Percentiles rank a stretch among this genome's conserved stretches.
Evolutionary conservation across 2,797 vertebrate genomes (phyloP).

Genomic region (Xenentodon cancila): DNA sequence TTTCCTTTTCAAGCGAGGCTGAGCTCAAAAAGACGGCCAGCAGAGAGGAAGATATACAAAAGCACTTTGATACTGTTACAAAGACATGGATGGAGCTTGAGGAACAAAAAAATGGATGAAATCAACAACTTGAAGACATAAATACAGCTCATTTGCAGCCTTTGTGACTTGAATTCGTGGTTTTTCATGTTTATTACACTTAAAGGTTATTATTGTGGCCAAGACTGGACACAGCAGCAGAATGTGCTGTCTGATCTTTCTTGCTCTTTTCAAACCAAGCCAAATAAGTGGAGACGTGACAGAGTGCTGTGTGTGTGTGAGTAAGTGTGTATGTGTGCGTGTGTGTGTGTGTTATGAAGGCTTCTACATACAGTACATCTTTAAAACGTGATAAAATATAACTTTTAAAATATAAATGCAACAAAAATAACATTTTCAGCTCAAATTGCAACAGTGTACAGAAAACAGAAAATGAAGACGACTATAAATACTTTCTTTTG

Average conservation of each 20-base stretch:
- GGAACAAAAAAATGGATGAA: neutral
- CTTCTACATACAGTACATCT: slow-evolving; percentile 50
- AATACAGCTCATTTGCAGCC: too few species aligned
- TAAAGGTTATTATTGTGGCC: slow-evolving; percentile 34
- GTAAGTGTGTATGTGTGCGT: too few species aligned
- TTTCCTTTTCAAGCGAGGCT: slow-evolving; percentile 47
- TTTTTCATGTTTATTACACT: slow-evolving; percentile 8
- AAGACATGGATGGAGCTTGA: neutral
- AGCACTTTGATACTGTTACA: neutral
- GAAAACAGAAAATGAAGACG: slow-evolving; percentile 65
- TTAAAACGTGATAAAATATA: slow-evolving; percentile 58
- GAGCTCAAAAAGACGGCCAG: neutral
- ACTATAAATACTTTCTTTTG: slow-evolving; percentile 44
- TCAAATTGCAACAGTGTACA: slow-evolving; percentile 58
- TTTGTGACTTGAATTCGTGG: neutral
- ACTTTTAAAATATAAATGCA: slow-evolving; percentile 53
- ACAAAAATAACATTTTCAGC: slow-evolving; percentile 50
- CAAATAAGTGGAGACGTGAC: slow-evolving; percentile 41
- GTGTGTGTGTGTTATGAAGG: slow-evolving; percentile 18
- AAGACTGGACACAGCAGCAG: slow-evolving; percentile 55
- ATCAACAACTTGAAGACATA: neutral
- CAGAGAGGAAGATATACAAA: slow-evolving; percentile 14
- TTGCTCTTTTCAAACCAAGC: slow-evolving; percentile 27
- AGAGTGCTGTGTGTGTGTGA: slow-evolving; percentile 22
- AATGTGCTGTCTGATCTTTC: slow-evolving; percentile 1